A percentile compares a stretch with the other conserved stretches of the same genome.
These are phyloP conservation scores for Cyclopterus lumpus DNA, from an alignment of 2,797 vertebrate species.

Conservation along the genomic window DNA sequence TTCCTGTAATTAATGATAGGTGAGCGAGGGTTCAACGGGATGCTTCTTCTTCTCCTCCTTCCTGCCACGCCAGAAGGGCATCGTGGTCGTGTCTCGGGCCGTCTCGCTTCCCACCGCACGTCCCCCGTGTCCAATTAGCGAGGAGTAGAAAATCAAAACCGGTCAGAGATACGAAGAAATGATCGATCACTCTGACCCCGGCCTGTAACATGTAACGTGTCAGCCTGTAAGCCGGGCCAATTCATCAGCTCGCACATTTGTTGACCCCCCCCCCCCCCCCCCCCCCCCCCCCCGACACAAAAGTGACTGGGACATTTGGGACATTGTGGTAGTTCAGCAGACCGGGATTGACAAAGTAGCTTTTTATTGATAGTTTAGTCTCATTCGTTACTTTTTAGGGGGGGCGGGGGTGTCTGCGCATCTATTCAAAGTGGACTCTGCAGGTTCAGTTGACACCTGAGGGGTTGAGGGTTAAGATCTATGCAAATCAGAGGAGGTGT, in stretches of 20 bases:
- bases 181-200: conserved; percentile 73
- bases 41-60: conserved; percentile 1
- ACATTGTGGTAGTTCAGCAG: not conserved
- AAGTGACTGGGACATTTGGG: conserved; percentile 44
- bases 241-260: conserved; percentile 65
- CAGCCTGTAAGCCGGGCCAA: conserved; percentile 68
- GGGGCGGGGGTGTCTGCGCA: too few species aligned
- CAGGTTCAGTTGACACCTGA: conserved; percentile 42
- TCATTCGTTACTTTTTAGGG: not conserved
- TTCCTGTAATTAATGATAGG: not conserved
- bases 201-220: conserved; percentile 68
- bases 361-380: conserved; percentile 30
- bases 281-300: conserved; percentile 41
- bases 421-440: conserved; percentile 31
- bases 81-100: conserved; percentile 44
- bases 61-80: conserved; percentile 31
- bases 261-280: conserved; percentile 60
- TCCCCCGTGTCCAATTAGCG: conserved; percentile 76
- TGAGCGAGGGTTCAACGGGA: not conserved
- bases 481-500: conserved; percentile 67
- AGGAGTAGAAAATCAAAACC: conserved; percentile 70
- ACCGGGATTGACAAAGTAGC: conserved; percentile 8
- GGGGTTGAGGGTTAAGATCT: conserved; percentile 66
- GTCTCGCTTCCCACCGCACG: not conserved
- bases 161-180: conserved; percentile 54